These are phyloP conservation scores for Stegastes partitus DNA, from an alignment of 2,113 vertebrate species.

Conservation along the genomic window DNA sequence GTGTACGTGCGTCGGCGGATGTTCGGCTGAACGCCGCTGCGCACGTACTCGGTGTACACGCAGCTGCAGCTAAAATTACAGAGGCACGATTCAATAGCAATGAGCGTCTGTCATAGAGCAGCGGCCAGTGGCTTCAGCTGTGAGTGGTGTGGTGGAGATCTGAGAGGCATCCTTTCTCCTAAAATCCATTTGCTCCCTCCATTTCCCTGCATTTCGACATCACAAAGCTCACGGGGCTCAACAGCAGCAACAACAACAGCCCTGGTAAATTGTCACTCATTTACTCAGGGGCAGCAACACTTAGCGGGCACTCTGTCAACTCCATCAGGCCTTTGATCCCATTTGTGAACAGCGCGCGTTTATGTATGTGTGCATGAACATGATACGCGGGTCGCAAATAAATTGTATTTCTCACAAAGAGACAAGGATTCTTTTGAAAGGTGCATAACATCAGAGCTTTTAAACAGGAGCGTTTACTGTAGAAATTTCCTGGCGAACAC, in stretches of 20 bases:
- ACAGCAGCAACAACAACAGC: slow-evolving; percentile 54
- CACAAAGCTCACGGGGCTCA: slow-evolving; percentile 58
- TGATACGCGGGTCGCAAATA: slow-evolving; percentile 1
- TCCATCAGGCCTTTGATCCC: slow-evolving; percentile 60
- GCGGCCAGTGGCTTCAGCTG: slow-evolving; percentile 36
- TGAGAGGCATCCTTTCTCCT: slow-evolving; percentile 48
- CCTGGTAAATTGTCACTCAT: slow-evolving; percentile 68
- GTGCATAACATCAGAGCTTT: background rate
- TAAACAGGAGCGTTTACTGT: background rate
- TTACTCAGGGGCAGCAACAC: slow-evolving; percentile 67
- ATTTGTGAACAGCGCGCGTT: slow-evolving; percentile 34
- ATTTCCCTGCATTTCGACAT: slow-evolving; percentile 67
- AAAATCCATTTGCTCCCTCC: slow-evolving; percentile 62
- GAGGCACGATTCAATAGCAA: slow-evolving; percentile 34
- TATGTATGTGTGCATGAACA: slow-evolving; percentile 1
- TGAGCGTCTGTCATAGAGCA: slow-evolving; percentile 29
- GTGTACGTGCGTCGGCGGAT: background rate
- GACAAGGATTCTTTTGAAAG: background rate
- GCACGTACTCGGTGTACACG: slow-evolving; percentile 9
- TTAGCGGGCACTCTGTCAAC: slow-evolving; percentile 62
- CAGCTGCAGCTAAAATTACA: slow-evolving; percentile 48
- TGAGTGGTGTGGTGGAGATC: slow-evolving; percentile 41
- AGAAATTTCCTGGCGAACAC: background rate
- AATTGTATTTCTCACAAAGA: background rate
- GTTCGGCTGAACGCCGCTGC: slow-evolving; percentile 37